Evolutionary conservation across 2,113 vertebrate genomes (phyloP), one percentile per base, ranked within the genome.

Genomic region (Elachura formosa): DNA sequence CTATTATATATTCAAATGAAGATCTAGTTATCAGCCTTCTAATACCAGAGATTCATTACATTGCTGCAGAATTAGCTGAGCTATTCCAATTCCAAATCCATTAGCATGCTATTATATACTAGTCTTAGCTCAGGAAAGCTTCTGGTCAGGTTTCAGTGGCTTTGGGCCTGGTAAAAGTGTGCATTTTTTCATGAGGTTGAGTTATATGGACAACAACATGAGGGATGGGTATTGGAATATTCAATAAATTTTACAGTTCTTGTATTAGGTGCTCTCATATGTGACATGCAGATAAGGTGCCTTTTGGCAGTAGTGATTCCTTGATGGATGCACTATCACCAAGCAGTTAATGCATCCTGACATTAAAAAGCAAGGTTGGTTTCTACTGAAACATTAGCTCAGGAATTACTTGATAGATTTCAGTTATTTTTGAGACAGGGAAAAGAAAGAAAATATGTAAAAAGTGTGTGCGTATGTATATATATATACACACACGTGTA

Each of bases 401-500:
- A 54, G 46, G 48, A 78, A 45, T 78, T 64, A 38, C 41, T 18
- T 71, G 22, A 17, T 58, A 17, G 20, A n/a, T 36, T 86, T 80
- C 48, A 58, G 25, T 62, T 49, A 49, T 66, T 83, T 83, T 69
- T 87, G 58, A 72, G 40, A 45, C 5, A 24, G 22, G 22, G 10
- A 34, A 71, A 19, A 48, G n/a, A 85, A 82, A 79, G 16, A 26
- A 72, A 82, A 58, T 43, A 25, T 11, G n/a, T 73, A 38, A 4
- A 21, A 63, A 63, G 36, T 10, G 4, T 6, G 2, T 59, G 6
- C n/a, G 24, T 2, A 6, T 31, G n/a, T 49, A 31, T 3, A 7
- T 49, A n/a, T 19, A 6, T 15, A 4, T 4, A 49, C 10, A 1
- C 15, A 48, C 19, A 29, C 0, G 2, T 6, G 6, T 66, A n/a